phyloP scores from a whole-genome alignment of 2,797 vertebrate species.

The Glyptemys insculpta region DNA sequence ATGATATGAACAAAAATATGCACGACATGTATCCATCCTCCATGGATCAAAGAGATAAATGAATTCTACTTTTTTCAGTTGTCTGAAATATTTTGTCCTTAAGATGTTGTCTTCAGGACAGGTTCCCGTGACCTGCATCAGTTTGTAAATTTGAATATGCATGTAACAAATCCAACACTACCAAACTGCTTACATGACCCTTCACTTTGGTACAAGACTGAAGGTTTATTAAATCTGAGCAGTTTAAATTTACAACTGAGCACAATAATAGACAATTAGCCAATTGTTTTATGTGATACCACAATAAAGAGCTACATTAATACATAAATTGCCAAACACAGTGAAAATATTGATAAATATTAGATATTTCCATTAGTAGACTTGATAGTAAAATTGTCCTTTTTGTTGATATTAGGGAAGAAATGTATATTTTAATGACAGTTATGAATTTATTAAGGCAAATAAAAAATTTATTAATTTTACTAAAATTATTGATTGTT shows the following conservation, averaged over 20 bases:
- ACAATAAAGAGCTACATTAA: neutral
- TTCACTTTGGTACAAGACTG: neutral
- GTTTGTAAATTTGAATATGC: neutral
- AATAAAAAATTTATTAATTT: neutral
- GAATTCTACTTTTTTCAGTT: neutral
- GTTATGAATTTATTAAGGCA: neutral
- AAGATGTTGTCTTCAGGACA: neutral
- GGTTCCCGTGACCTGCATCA: neutral
- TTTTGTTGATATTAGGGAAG: neutral
- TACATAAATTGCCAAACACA: neutral
- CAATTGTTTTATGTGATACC: neutral
- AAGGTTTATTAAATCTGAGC: neutral
- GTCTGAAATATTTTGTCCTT: neutral
- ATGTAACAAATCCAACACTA: neutral
- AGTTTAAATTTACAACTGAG: neutral
- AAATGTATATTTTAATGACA: neutral
- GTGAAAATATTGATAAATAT: neutral
- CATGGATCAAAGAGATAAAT: neutral
- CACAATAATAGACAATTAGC: neutral
- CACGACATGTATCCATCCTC: neutral
- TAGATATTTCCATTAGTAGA: neutral
- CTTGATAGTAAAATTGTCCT: neutral
- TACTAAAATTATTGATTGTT: neutral
- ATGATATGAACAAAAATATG: neutral
- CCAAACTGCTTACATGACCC: neutral